These are phyloP conservation scores for Carassius carassius DNA, from an alignment of 2,113 vertebrate species.

Conservation along the genomic window DNA sequence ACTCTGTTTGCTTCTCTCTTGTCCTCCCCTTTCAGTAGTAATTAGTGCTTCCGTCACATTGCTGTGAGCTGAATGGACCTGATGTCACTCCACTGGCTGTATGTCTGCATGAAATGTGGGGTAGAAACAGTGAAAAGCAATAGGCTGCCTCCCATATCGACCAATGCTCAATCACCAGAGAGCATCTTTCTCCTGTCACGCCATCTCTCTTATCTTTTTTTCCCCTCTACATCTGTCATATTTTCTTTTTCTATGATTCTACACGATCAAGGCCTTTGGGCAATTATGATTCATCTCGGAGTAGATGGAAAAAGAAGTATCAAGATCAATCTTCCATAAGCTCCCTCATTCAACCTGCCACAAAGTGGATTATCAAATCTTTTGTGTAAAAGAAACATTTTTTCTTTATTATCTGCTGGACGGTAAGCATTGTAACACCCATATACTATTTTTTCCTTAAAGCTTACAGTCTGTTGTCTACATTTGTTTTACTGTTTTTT, in stretches of 20 bases:
- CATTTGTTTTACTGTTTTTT: conserved; percentile 46
- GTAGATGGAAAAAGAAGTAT: conserved; percentile 68
- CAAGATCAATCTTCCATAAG: conserved; percentile 71
- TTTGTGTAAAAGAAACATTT: not conserved
- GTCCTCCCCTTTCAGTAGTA: conserved; percentile 62
- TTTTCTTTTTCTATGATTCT: conserved; percentile 65
- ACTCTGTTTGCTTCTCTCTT: conserved; percentile 22
- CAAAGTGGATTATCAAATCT: conserved; percentile 3
- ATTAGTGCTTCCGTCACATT: conserved; percentile 67
- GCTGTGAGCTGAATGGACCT: conserved; percentile 34
- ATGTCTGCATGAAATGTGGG: conserved; percentile 11
- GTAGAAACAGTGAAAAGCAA: conserved; percentile 49
- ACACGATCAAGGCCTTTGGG: conserved; percentile 72
- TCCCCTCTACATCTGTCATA: not conserved
- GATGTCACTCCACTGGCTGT: not conserved
- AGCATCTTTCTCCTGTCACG: conserved; percentile 62
- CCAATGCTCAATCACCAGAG: conserved; percentile 71
- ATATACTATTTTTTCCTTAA: not conserved
- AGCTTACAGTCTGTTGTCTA: conserved; percentile 48
- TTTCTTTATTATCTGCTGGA: conserved; percentile 4
- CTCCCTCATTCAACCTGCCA: not conserved
- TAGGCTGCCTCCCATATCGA: conserved; percentile 64
- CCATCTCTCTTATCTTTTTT: not conserved
- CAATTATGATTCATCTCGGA: conserved; percentile 74
- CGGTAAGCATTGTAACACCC: conserved; percentile 18